phyloP scores from a whole-genome alignment of 2,888 invertebrate species.

The Andricus curvator region DNA sequence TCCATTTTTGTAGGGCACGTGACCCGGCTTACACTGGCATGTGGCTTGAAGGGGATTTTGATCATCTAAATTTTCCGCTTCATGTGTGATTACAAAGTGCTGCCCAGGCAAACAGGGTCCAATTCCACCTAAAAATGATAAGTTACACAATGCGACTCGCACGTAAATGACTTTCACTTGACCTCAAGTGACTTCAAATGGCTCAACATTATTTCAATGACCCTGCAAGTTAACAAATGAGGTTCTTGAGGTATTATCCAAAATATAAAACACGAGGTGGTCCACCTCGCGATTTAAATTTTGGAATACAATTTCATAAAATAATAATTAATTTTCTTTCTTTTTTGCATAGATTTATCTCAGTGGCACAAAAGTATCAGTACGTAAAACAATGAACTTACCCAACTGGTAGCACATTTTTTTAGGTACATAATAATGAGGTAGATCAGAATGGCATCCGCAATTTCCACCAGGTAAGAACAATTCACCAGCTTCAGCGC shows the following conservation, averaged over 20 bases:
- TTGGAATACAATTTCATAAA: neutral
- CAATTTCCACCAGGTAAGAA: conserved; percentile 88
- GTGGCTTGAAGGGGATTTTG: conserved; percentile 78
- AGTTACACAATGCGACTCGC: conserved; percentile 39
- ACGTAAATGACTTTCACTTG: no score
- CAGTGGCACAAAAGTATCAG: neutral
- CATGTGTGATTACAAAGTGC: conserved; percentile 81
- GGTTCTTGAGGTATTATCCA: neutral
- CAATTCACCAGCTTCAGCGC: conserved; percentile 86
- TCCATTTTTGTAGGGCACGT: conserved; percentile 83
- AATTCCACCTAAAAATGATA: conserved; percentile 81
- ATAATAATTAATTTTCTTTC: neutral
- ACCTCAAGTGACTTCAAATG: no score
- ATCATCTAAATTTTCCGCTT: conserved; percentile 49
- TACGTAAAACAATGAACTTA: conserved; percentile 43
- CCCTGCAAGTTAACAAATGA: no score
- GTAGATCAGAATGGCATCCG: conserved; percentile 85
- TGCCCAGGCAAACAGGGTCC: conserved; percentile 89
- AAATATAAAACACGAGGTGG: neutral
- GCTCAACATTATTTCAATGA: no score
- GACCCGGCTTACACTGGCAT: conserved; percentile 86
- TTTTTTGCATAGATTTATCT: neutral
- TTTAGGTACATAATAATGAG: conserved; percentile 86
- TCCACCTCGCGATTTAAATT: neutral
- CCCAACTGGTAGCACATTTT: conserved; percentile 88